Conservation (phyloP, 2,113 vertebrate genomes). For the Prunella himalayana region DNA sequence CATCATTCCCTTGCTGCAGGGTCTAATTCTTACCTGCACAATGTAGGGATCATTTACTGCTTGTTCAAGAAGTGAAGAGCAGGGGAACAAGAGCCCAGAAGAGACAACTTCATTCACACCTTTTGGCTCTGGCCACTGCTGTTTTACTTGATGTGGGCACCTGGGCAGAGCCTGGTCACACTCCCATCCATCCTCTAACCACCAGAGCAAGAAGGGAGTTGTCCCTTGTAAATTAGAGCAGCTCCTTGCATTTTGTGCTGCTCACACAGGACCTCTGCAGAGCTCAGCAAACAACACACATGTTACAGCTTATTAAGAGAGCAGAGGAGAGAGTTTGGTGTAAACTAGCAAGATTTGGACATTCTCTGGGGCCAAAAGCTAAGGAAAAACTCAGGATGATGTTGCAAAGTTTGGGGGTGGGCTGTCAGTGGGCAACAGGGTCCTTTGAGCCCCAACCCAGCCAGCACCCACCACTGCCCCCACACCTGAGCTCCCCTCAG, state of each 20-base stretch:
- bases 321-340: not conserved
- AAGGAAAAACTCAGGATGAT: not conserved
- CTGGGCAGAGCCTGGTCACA: not conserved
- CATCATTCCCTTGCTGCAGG: not conserved
- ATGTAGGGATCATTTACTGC: not conserved
- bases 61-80: not conserved
- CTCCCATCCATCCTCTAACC: not conserved
- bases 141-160: not conserved
- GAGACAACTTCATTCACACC: not conserved
- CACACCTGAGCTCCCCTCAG: accelerated
- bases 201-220: not conserved
- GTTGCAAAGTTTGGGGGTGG: not conserved
- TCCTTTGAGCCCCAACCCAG: accelerated
- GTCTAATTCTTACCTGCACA: not conserved
- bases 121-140: not conserved
- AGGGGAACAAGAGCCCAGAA: not conserved
- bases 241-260: not conserved
- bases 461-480: accelerated
- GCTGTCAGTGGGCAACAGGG: accelerated
- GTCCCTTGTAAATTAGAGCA: not conserved
- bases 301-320: accelerated
- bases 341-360: not conserved
- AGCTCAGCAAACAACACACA: not conserved
- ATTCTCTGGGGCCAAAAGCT: accelerated
- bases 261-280: not conserved